Percentiles rank a stretch among this genome's conserved stretches.
phyloP scores from a whole-genome alignment of 2,888 invertebrate genomes.

The Dysmachus trigonus region DNA sequence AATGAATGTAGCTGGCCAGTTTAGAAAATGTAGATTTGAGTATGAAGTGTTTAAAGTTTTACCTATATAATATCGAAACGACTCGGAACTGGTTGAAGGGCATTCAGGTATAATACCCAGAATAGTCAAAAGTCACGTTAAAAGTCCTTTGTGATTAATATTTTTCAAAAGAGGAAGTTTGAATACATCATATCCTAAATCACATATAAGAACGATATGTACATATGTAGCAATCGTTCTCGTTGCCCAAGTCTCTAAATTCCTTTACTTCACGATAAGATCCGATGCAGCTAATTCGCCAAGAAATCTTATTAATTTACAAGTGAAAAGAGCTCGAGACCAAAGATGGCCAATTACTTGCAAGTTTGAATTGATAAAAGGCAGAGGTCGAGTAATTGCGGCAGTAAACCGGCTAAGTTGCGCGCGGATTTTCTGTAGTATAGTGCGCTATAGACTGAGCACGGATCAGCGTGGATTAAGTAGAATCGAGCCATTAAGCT shows the following conservation, averaged over 20 bases:
- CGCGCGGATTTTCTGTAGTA: neutral
- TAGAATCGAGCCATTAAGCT: neutral
- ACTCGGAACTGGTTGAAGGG: too few species aligned
- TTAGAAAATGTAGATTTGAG: too few species aligned
- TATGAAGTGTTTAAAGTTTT: too few species aligned
- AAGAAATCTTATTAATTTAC: neutral
- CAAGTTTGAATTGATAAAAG: constrained; percentile 22
- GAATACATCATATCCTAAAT: neutral
- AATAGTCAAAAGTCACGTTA: too few species aligned
- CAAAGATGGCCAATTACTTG: neutral
- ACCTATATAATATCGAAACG: too few species aligned
- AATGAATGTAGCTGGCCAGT: too few species aligned
- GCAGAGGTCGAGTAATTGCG: constrained; percentile 16
- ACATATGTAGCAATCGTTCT: neutral
- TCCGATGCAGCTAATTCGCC: neutral
- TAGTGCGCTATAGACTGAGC: neutral
- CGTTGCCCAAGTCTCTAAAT: neutral
- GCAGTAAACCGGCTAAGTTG: neutral
- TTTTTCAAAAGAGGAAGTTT: neutral
- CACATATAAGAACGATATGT: neutral
- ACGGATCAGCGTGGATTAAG: neutral
- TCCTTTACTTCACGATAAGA: neutral
- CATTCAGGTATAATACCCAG: too few species aligned
- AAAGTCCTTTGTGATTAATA: too few species aligned
- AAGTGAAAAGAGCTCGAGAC: neutral